Conservation (phyloP, 1,140 invertebrate genomes). For the Anastrepha obliqua region DNA sequence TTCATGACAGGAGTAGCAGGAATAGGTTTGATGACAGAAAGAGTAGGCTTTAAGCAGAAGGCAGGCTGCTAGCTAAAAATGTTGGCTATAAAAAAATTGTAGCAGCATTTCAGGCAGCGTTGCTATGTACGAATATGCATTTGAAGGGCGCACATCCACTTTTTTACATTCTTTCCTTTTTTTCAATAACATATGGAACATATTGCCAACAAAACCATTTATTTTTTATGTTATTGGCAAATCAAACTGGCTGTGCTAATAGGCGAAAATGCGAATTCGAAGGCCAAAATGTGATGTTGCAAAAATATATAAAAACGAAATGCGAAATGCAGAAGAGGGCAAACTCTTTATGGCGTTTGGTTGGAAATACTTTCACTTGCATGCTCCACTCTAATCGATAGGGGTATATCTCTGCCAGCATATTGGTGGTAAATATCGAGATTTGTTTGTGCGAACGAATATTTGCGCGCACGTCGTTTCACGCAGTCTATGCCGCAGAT, state of each 20-base stretch:
- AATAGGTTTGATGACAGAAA: neutral
- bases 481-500: too few relatives aligned
- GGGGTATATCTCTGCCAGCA: neutral
- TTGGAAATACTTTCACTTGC: too few relatives aligned
- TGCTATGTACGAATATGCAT: neutral
- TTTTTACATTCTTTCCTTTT: neutral
- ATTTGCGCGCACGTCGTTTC: neutral
- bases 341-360: neutral
- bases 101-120: neutral
- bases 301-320: neutral
- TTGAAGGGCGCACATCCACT: neutral
- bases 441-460: neutral
- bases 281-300: neutral
- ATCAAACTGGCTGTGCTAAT: neutral
- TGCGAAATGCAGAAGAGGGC: neutral
- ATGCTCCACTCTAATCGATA: neutral
- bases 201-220: neutral
- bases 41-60: neutral
- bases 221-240: neutral
- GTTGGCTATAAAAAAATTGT: neutral
- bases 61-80: neutral
- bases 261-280: constrained; percentile 10
- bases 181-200: neutral
- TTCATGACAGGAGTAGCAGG: neutral
- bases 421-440: neutral